Conservation (phyloP, 2,797 vertebrate genomes). For the Danio tinwini region DNA sequence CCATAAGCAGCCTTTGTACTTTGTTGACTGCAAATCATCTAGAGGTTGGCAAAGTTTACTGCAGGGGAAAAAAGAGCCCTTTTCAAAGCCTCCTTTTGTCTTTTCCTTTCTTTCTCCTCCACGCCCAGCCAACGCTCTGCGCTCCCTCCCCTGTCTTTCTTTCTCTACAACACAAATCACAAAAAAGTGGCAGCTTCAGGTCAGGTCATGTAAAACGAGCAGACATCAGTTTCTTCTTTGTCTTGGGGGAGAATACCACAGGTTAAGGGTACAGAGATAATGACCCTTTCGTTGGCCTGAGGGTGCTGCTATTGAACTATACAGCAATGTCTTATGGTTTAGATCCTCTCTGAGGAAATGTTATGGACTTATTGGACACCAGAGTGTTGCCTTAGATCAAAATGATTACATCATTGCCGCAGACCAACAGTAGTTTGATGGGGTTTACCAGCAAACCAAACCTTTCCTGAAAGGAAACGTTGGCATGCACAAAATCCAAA, state of each 20-base stretch:
- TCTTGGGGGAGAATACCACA: slow-evolving; percentile 67
- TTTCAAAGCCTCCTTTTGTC: slow-evolving; percentile 66
- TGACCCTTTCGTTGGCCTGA: slow-evolving; percentile 62
- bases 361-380: background rate
- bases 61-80: slow-evolving; percentile 62
- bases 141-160: slow-evolving; percentile 57
- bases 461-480: too few species aligned
- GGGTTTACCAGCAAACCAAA: too few species aligned
- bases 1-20: slow-evolving; percentile 50
- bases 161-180: slow-evolving; percentile 72
- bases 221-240: slow-evolving; percentile 72
- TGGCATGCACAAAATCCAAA: too few species aligned
- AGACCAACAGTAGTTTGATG: too few species aligned
- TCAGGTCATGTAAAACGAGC: slow-evolving; percentile 78
- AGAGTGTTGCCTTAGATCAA: too few species aligned
- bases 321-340: slow-evolving; percentile 36
- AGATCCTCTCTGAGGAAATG: background rate
- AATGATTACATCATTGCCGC: too few species aligned
- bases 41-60: slow-evolving; percentile 66
- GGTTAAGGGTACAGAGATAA: slow-evolving; percentile 66
- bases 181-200: slow-evolving; percentile 73
- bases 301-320: slow-evolving; percentile 45
- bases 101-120: slow-evolving; percentile 57
- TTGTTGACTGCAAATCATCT: slow-evolving; percentile 75
- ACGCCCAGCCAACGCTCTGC: slow-evolving; percentile 53